phyloP scores from a whole-genome alignment of 2,113 vertebrate genomes.

The Pao palembangensis region DNA sequence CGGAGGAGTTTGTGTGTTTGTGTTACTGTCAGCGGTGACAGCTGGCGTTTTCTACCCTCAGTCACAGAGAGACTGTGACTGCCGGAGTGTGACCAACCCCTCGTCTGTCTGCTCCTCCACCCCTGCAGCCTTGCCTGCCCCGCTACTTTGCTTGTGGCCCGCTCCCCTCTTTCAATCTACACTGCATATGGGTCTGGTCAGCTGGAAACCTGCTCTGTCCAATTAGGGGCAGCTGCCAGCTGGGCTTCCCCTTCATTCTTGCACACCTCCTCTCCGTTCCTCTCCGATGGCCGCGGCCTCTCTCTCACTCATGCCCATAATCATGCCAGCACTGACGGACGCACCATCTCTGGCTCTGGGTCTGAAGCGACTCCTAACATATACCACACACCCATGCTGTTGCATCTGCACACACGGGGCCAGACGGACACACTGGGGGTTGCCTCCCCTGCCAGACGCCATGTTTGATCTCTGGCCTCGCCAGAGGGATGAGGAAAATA shows the following conservation, averaged over 20 bases:
- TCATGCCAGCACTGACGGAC: slow-evolving; percentile 60
- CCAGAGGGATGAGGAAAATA: slow-evolving; percentile 34
- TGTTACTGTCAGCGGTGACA: slow-evolving; percentile 67
- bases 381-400: slow-evolving; percentile 16
- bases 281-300: slow-evolving; percentile 50
- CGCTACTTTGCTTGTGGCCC: slow-evolving; percentile 48
- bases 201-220: slow-evolving; percentile 68
- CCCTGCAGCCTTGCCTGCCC: slow-evolving; percentile 38
- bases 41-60: slow-evolving; percentile 65
- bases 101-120: slow-evolving; percentile 26
- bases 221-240: slow-evolving; percentile 75
- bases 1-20: slow-evolving; percentile 28
- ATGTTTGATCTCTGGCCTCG: slow-evolving; percentile 47
- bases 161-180: slow-evolving; percentile 46
- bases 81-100: slow-evolving; percentile 69
- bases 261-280: slow-evolving; percentile 45
- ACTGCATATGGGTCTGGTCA: slow-evolving; percentile 71
- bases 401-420: slow-evolving; percentile 21
- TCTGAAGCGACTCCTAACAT: slow-evolving; percentile 36
- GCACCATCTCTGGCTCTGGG: slow-evolving; percentile 39
- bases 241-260: slow-evolving; percentile 60
- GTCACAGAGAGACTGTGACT: slow-evolving; percentile 63
- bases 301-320: slow-evolving; percentile 54
- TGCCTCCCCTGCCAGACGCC: slow-evolving; percentile 45
- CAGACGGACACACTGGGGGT: slow-evolving; percentile 19